Evolutionary conservation across 2,888 invertebrate genomes (phyloP).

Genomic region (Synergus itoensis): DNA sequence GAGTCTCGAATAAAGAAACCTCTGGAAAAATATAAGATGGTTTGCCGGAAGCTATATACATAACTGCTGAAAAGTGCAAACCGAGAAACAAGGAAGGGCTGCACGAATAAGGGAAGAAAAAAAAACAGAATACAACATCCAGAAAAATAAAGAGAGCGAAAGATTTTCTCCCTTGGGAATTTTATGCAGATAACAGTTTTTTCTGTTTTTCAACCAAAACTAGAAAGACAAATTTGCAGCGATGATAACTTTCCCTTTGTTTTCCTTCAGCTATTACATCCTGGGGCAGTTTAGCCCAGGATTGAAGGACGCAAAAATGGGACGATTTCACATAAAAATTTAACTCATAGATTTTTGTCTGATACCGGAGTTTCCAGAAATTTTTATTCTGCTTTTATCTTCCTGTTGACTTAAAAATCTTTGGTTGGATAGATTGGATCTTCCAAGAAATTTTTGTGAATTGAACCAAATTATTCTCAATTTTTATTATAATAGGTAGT

Average conservation of each 20-base stretch:
- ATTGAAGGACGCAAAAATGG: background rate
- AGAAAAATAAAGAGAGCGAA: conserved; percentile 47
- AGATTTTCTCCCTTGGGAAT: conserved; percentile 45
- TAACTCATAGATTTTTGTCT: conserved; percentile 16
- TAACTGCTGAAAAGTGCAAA: background rate
- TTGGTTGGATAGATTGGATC: no score
- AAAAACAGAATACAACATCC: conserved; percentile 29
- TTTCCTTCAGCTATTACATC: conserved; percentile 45
- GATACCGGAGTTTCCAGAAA: background rate
- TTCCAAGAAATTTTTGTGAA: background rate
- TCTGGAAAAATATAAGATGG: conserved; percentile 56
- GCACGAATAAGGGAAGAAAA: conserved; percentile 35
- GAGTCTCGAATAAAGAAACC: conserved; percentile 59
- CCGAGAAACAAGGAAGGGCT: conserved; percentile 37
- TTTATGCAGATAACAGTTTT: conserved; percentile 48
- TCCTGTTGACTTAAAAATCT: background rate
- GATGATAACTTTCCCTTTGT: conserved; percentile 57
- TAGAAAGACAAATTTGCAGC: conserved; percentile 55
- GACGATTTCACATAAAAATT: conserved; percentile 20
- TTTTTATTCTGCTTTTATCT: background rate
- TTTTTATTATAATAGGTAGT: no score
- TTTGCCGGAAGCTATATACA: conserved; percentile 33
- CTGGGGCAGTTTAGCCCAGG: conserved; percentile 6
- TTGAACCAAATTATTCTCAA: no score
- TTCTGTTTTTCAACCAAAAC: conserved; percentile 50